Base-by-base conservation (phyloP, 2,113 vertebrate genomes). In the Carassius auratus region DNA sequence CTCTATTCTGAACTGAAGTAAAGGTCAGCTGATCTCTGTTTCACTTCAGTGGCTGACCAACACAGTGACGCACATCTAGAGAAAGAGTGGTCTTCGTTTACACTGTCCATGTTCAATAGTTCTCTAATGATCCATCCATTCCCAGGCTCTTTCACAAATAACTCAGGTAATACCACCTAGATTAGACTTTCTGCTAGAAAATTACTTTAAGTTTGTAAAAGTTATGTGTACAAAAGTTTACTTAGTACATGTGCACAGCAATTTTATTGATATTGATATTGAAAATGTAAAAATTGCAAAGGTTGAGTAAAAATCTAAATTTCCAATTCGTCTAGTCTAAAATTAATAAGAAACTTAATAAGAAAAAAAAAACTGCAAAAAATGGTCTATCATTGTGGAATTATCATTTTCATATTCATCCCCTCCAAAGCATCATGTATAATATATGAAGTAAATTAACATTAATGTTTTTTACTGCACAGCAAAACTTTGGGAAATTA, bases 71-170 rank as follows among this genome's bases (percentile, higher is more conserved):
- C 52, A 55, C 38, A 77, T 21, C 17, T 19, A 21, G 6, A 26
- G 10, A n/a, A 75, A 50, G 38, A 75, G 3, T 13, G 69, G 69
- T 17, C 55, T 59, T 59, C 14, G 5, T 33, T 33, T 13, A 38
- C 36, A 69, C 66, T 42, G 9, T 12, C 52, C 23, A 57, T 78
- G 57, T 59, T n/a, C 10, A n/a, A 38, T 30, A 48, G 30, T 36
- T 66, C 36, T 78, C 17, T 61, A 82, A 77, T 52, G 38, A 62
- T 30, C 42, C 62, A 69, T 76, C 78, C 52, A 84, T 55, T 52
- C 12, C 15, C 21, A 12, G 80, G 23, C 66, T 85, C 23, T 76
- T 84, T 83, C 69, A 62, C 80, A 87, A 85, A 86, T 57, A 66
- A 52, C 19, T 17, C n/a, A 30, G 19, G 14, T 64, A 23, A 55